phyloP scores from a whole-genome alignment of 2,797 vertebrate genomes.

The Eleutherodactylus coqui region DNA sequence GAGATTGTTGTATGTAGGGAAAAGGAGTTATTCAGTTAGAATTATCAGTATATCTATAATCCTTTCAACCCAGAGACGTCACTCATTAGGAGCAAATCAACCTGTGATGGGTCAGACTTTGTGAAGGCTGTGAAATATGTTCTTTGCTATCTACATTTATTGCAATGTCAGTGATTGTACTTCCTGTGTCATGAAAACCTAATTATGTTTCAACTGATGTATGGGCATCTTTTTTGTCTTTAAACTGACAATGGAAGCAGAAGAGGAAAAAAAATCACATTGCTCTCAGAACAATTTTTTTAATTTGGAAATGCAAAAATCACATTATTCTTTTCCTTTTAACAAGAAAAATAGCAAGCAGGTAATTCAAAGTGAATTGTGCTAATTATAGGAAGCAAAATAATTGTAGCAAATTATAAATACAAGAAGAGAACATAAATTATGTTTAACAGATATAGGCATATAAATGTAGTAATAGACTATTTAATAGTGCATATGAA shows the following conservation, averaged over 20 bases:
- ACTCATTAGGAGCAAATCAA: constrained; percentile 37
- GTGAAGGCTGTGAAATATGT: constrained; percentile 35
- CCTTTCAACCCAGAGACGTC: constrained; percentile 39
- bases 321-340: neutral
- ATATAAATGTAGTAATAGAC: neutral
- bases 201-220: constrained; percentile 41
- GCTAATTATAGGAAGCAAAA: neutral
- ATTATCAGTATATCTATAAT: constrained; percentile 53
- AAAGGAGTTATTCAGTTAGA: constrained; percentile 41
- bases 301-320: neutral
- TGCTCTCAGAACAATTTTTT: neutral
- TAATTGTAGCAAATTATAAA: neutral
- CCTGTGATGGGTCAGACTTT: constrained; percentile 23
- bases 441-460: neutral
- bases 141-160: constrained; percentile 36
- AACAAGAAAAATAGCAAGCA: neutral
- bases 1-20: constrained; percentile 33
- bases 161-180: constrained; percentile 31
- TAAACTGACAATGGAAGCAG: constrained; percentile 1
- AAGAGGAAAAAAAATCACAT: neutral
- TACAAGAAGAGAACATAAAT: neutral
- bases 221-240: constrained; percentile 1
- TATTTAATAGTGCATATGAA: neutral
- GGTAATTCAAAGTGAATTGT: constrained; percentile 1
- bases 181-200: constrained; percentile 32